These are phyloP conservation scores for Ooceraea biroi DNA, from an alignment of 1,140 invertebrate species.

Conservation along the genomic window DNA sequence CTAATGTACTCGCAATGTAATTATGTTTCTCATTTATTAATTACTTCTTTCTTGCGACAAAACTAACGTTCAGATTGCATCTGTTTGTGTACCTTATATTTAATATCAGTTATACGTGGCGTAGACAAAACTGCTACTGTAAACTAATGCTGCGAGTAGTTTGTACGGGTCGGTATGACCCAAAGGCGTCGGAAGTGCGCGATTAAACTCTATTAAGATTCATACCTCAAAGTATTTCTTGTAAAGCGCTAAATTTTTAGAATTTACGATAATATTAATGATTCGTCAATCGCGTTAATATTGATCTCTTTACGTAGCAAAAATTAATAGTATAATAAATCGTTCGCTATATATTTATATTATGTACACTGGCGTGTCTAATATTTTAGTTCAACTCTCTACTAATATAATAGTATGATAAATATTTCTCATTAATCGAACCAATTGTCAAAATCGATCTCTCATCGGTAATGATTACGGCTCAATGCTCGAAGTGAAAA, in stretches of 20 bases:
- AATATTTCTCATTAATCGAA: slow-evolving; percentile 3
- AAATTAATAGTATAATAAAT: slow-evolving; percentile 44
- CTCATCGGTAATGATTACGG: not conserved
- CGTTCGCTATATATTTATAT: slow-evolving; percentile 18
- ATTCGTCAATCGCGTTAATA: slow-evolving; percentile 26
- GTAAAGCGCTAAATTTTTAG: slow-evolving; percentile 31
- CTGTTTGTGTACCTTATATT: slow-evolving; percentile 1
- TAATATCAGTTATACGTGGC: slow-evolving; percentile 34
- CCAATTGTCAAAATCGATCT: slow-evolving; percentile 7
- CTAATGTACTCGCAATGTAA: not conserved
- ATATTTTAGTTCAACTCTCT: not conserved
- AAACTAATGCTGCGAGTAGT: slow-evolving; percentile 19
- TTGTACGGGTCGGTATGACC: slow-evolving; percentile 22
- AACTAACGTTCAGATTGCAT: not conserved
- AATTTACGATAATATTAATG: slow-evolving; percentile 42
- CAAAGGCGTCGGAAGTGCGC: slow-evolving; percentile 12
- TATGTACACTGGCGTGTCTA: slow-evolving; percentile 31
- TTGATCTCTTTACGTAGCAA: slow-evolving; percentile 29
- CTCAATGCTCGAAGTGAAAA: slow-evolving; percentile 25
- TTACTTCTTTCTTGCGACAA: not conserved
- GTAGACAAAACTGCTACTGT: slow-evolving; percentile 22
- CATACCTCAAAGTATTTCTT: slow-evolving; percentile 24
- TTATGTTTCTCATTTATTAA: slow-evolving; percentile 22
- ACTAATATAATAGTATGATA: slow-evolving; percentile 10
- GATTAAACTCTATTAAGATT: slow-evolving; percentile 30